These are phyloP conservation scores for Spermophilus dauricus DNA, from an alignment of 2,113 vertebrate genomes.

Conservation along the genomic window DNA sequence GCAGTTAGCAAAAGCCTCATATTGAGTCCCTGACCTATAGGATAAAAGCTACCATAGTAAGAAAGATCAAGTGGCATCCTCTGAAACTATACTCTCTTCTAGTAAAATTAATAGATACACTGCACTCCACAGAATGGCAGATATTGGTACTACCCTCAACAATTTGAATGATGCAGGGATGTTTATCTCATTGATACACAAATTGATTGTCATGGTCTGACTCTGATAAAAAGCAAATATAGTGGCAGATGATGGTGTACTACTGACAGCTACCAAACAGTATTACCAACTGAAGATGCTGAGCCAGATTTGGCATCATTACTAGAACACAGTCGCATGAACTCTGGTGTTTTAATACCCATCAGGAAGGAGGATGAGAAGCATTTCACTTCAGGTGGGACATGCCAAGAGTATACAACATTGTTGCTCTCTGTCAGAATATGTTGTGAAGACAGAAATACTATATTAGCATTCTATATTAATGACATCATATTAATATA, in stretches of 20 bases:
- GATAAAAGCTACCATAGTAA: not conserved
- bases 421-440: not conserved
- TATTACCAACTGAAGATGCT: not conserved
- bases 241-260: not conserved
- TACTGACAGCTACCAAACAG: not conserved
- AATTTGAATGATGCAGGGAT: not conserved
- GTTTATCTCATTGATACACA: not conserved
- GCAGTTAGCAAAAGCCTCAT: not conserved
- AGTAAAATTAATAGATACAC: not conserved
- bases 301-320: not conserved
- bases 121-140: not conserved
- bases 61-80: not conserved
- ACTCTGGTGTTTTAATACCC: not conserved
- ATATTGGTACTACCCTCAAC: not conserved
- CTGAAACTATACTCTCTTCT: not conserved
- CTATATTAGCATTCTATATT: not conserved
- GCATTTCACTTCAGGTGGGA: not conserved
- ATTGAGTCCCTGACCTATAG: not conserved
- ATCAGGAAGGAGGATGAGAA: conserved; percentile 23
- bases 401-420: not conserved
- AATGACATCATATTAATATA: not conserved
- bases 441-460: not conserved
- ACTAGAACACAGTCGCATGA: not conserved
- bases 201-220: not conserved
- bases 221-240: not conserved